Evolutionary conservation across 2,797 vertebrate genomes (phyloP).

Genomic region (Muscicapa striata): DNA sequence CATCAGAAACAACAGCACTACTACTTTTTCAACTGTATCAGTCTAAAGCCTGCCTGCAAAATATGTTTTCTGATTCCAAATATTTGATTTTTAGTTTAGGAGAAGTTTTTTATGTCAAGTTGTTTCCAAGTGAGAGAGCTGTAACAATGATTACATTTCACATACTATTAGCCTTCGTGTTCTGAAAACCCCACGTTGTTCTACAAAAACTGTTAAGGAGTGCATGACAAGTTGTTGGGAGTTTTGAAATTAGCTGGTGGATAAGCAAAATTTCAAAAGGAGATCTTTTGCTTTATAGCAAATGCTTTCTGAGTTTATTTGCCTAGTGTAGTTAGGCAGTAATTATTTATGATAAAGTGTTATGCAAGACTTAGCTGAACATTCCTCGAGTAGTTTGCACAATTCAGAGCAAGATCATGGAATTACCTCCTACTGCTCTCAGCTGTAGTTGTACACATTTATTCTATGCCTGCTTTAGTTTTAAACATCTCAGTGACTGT

Average conservation of each 20-base stretch:
- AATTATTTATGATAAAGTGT: neutral
- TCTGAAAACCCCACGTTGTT: neutral
- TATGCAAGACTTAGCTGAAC: slow-evolving; percentile 6
- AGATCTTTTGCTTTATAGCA: neutral
- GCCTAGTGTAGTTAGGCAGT: neutral
- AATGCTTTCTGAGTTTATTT: neutral
- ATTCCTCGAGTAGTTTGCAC: neutral
- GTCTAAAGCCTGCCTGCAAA: neutral
- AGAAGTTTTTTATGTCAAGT: neutral
- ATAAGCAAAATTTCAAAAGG: neutral
- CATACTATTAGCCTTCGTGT: rapidly evolving
- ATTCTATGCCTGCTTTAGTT: neutral
- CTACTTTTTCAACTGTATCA: neutral
- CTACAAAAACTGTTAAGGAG: neutral
- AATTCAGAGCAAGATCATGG: neutral
- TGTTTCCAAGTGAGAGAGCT: neutral
- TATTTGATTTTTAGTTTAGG: neutral
- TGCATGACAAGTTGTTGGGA: neutral
- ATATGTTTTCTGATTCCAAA: neutral
- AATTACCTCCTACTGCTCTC: slow-evolving; percentile 13
- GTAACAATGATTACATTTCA: neutral
- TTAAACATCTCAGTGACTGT: neutral
- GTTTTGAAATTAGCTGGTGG: neutral
- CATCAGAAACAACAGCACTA: neutral
- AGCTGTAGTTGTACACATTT: neutral